A percentile compares a stretch with the other conserved stretches of the same genome.
phyloP scores from a whole-genome alignment of 2,888 invertebrate genomes.

The Thelaira solivaga region DNA sequence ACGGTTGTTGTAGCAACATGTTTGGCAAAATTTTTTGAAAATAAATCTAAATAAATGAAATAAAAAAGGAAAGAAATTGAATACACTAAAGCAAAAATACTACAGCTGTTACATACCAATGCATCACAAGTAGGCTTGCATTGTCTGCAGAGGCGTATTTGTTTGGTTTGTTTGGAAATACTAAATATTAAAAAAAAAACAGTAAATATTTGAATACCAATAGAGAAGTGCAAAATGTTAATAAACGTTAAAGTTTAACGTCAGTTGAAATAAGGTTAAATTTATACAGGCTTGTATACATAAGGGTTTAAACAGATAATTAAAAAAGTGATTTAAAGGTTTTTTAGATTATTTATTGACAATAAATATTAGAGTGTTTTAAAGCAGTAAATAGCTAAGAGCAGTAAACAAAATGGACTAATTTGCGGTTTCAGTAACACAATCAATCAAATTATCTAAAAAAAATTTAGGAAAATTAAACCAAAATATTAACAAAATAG shows the following conservation, averaged over 20 bases:
- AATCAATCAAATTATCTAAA: too few relatives aligned
- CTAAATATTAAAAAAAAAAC: background rate
- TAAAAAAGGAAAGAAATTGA: slow-evolving; percentile 11
- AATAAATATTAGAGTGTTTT: too few relatives aligned
- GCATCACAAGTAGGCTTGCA: slow-evolving; percentile 41
- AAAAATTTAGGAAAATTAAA: too few relatives aligned
- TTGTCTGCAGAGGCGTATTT: slow-evolving; percentile 61
- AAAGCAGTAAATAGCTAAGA: too few relatives aligned
- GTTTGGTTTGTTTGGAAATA: slow-evolving; percentile 46
- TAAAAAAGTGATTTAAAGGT: slow-evolving; percentile 1
- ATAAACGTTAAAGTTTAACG: slow-evolving; percentile 1
- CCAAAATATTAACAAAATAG: too few relatives aligned
- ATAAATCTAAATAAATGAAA: slow-evolving; percentile 17
- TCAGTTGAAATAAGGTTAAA: slow-evolving; percentile 28
- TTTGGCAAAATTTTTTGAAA: slow-evolving; percentile 64
- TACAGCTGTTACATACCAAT: slow-evolving; percentile 41
- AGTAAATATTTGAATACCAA: background rate
- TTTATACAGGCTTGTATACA: background rate
- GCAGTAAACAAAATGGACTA: too few relatives aligned
- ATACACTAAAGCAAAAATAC: background rate
- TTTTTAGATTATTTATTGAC: too few relatives aligned
- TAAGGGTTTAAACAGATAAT: background rate
- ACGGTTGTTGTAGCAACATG: slow-evolving; percentile 63
- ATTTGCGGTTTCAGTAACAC: too few relatives aligned
- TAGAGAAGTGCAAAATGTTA: background rate